A percentile compares a stretch with the other conserved stretches of the same genome.
phyloP scores from a whole-genome alignment of 2,113 vertebrate genomes.

The Catharus bicknelli region DNA sequence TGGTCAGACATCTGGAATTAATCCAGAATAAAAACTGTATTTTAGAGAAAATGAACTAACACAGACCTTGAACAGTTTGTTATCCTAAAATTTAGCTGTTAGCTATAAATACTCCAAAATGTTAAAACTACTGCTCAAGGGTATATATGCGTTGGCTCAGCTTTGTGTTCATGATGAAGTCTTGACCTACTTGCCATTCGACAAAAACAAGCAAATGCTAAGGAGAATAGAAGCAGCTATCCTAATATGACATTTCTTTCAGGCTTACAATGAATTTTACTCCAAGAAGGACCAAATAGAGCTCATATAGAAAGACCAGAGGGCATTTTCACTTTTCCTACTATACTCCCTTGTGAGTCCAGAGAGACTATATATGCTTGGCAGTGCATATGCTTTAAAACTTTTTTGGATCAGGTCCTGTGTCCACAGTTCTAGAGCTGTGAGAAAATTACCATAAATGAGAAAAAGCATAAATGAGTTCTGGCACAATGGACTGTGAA shows the following conservation, averaged over 20 bases:
- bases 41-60: conserved; percentile 33
- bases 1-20: background rate
- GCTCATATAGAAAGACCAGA: background rate
- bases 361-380: background rate
- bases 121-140: conserved; percentile 25
- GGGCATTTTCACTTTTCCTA: background rate
- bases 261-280: background rate
- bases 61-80: conserved; percentile 10
- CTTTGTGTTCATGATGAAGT: background rate
- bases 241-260: conserved; percentile 35
- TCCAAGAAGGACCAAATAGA: background rate
- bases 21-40: conserved; percentile 9
- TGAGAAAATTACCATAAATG: conserved; percentile 38
- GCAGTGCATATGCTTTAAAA: background rate
- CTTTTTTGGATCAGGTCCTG: background rate
- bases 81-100: conserved; percentile 24
- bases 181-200: conserved; percentile 37
- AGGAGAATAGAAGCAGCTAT: background rate
- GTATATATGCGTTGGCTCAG: conserved; percentile 17
- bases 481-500: background rate
- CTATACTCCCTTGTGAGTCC: background rate
- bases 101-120: conserved; percentile 33
- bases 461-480: conserved; percentile 35
- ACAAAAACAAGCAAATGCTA: background rate
- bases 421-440: conserved; percentile 6